Evolutionary conservation across 2,888 invertebrate species (phyloP).

Genomic region (Osmoderma eremita): DNA sequence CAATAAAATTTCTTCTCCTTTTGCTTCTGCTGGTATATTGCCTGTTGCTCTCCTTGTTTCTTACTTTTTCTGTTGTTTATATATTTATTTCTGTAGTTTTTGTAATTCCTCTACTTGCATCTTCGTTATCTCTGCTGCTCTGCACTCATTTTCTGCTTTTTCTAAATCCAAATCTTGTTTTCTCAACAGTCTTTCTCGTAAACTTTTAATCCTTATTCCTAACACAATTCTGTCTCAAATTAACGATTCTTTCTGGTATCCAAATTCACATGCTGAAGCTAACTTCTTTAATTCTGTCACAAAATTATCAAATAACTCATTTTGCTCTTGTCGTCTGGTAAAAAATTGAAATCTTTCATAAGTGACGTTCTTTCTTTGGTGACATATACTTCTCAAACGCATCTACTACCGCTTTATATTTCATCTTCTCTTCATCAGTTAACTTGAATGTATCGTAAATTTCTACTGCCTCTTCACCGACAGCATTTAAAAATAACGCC

Average conservation of each 20-base stretch:
- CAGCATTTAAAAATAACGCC: not conserved
- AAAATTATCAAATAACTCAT: not conserved
- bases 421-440: not conserved
- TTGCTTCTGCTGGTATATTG: no score
- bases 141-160: no score
- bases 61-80: no score
- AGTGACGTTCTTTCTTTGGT: not conserved
- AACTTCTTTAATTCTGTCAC: not conserved
- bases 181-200: slow-evolving; percentile 1
- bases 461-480: not conserved
- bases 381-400: not conserved
- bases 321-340: not conserved
- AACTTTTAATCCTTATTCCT: not conserved
- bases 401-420: not conserved
- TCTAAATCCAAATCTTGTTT: not conserved
- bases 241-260: not conserved
- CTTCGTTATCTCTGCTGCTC: no score
- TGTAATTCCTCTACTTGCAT: no score
- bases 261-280: not conserved
- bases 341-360: not conserved
- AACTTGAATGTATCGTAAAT: not conserved
- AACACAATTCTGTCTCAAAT: not conserved
- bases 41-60: no score
- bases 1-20: no score
- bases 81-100: no score